These are phyloP conservation scores for Chaetogeoica ovagalla DNA, from an alignment of 2,888 invertebrate genomes.

Conservation along the genomic window DNA sequence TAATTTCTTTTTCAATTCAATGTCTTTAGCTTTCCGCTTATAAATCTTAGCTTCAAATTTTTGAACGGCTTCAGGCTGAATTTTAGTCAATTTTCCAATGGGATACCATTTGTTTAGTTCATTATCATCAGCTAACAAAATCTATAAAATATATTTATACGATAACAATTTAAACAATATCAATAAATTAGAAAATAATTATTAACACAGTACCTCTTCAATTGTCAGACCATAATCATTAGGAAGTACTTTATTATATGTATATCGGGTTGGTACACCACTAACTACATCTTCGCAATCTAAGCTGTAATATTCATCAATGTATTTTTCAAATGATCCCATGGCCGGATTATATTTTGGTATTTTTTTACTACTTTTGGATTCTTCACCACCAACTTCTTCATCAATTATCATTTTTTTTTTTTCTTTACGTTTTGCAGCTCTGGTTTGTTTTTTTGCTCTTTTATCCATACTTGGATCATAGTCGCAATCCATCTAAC, in stretches of 20 bases:
- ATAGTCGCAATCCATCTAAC: constrained; percentile 87
- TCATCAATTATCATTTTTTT: constrained; percentile 66
- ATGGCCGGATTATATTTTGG: constrained; percentile 80
- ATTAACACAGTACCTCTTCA: constrained; percentile 74
- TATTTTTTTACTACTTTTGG: constrained; percentile 14
- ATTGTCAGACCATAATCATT: constrained; percentile 88
- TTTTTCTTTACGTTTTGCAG: constrained; percentile 67
- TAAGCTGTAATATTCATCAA: constrained; percentile 92
- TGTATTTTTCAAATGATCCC: constrained; percentile 80
- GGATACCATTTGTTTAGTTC: constrained; percentile 96
- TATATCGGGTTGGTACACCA: constrained; percentile 88
- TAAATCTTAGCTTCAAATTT: constrained; percentile 77
- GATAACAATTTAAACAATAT: neutral
- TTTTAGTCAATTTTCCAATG: constrained; percentile 81
- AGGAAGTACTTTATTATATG: constrained; percentile 84
- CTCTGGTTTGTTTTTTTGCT: constrained; percentile 64
- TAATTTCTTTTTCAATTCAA: constrained; percentile 75
- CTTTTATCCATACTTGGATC: constrained; percentile 64
- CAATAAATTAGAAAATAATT: constrained; percentile 9
- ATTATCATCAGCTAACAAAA: constrained; percentile 85
- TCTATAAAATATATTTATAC: constrained; percentile 64
- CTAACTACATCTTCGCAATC: constrained; percentile 96
- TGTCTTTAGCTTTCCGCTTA: constrained; percentile 72
- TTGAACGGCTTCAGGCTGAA: constrained; percentile 77
- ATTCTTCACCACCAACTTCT: constrained; percentile 69